Percentiles rank a stretch among this genome's conserved stretches.
phyloP scores from a whole-genome alignment of 92 coral and sea anemone genomes.

The Pocillopora grandis region DNA sequence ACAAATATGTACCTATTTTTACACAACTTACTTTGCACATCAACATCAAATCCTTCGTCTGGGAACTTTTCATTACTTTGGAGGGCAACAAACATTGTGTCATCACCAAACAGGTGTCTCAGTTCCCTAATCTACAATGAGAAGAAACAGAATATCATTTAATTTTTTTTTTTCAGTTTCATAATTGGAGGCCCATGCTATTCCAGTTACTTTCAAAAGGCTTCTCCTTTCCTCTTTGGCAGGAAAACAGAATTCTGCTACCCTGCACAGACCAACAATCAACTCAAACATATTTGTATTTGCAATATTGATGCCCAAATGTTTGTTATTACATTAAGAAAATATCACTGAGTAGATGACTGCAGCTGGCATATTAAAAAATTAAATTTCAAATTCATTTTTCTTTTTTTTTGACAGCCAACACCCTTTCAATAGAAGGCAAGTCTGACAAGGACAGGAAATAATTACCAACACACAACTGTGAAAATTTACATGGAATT shows the following conservation, averaged over 20 bases:
- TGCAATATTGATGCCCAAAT: not conserved
- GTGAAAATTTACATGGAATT: not conserved
- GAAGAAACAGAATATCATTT: not conserved
- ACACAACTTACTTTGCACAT: slow-evolving; percentile 81
- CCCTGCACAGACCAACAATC: too few relatives aligned
- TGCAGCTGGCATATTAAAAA: not conserved
- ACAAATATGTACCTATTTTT: not conserved
- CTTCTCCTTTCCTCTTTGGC: too few relatives aligned
- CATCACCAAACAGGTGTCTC: slow-evolving; percentile 89
- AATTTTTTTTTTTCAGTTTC: too few relatives aligned
- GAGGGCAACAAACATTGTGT: slow-evolving; percentile 88
- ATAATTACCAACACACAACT: not conserved
- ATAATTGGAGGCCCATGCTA: too few relatives aligned
- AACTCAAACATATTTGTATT: not conserved
- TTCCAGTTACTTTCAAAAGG: too few relatives aligned
- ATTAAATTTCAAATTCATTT: not conserved
- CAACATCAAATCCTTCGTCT: slow-evolving; percentile 95
- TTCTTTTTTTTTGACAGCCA: not conserved
- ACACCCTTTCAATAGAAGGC: not conserved
- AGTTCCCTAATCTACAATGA: slow-evolving; percentile 69
- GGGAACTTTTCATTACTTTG: slow-evolving; percentile 86
- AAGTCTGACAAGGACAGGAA: not conserved
- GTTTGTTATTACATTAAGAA: too few relatives aligned
- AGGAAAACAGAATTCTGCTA: too few relatives aligned
- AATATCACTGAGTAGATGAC: not conserved